phyloP scores from a whole-genome alignment of 2,113 vertebrate genomes.

The Penelope pileata region DNA sequence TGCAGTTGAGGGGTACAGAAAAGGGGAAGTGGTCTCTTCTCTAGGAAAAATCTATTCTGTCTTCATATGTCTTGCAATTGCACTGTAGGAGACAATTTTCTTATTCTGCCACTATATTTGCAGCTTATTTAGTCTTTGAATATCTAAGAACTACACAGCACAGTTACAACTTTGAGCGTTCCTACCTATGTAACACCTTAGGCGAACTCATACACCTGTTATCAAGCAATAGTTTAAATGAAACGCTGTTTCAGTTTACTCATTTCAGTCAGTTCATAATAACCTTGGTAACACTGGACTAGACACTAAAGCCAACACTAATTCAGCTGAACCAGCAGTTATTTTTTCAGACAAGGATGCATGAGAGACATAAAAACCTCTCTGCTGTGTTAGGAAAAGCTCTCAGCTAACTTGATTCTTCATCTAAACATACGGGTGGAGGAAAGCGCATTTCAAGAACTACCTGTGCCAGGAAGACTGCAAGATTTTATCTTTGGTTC shows the following conservation, averaged over 20 bases:
- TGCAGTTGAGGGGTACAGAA: not conserved
- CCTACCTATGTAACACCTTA: not conserved
- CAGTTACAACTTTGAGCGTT: not conserved
- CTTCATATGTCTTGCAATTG: not conserved
- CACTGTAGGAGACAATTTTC: not conserved
- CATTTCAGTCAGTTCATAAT: not conserved
- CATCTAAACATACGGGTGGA: not conserved
- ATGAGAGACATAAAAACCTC: not conserved
- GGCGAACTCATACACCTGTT: not conserved
- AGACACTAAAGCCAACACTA: not conserved
- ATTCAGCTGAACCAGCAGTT: conserved; percentile 25
- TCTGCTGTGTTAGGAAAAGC: conserved; percentile 29
- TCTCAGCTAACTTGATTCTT: conserved; percentile 15
- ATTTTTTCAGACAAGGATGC: conserved; percentile 9
- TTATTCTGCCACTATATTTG: not conserved
- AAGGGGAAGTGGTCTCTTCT: conserved; percentile 11
- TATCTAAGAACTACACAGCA: not conserved
- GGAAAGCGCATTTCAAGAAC: not conserved
- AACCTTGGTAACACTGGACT: not conserved
- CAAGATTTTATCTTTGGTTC: conserved; percentile 31
- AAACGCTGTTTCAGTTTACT: conserved; percentile 1
- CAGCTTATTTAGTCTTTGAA: not conserved
- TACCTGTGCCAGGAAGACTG: not conserved
- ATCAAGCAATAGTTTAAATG: not conserved
- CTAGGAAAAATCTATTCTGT: not conserved